Base-by-base conservation (phyloP, 1,140 invertebrate species). In the Rhyacophila brunnea region DNA sequence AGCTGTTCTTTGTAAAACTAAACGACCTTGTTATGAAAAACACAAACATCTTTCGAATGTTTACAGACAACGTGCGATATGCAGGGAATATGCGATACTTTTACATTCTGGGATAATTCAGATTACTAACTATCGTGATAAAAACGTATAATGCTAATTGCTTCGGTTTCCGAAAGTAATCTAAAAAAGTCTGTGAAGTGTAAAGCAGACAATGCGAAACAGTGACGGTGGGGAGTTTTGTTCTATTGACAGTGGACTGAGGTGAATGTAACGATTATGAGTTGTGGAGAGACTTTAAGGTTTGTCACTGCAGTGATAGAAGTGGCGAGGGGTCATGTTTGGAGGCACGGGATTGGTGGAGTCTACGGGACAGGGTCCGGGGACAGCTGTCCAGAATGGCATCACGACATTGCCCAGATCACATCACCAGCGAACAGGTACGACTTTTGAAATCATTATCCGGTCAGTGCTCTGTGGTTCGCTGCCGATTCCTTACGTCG, bases 361-460 rank as follows among this genome's bases (percentile, higher is more conserved):
- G 6, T 23, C 55, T 14, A 13, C 55, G 7, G 40, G 47, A 6
- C 36, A 36, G 47, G 36, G 45, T 9, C 19, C 45, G 17, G 45
- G 34, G 15, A 15, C 14, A 19, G 54, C 54, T 9, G 36, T 47
- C 19, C 49, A 52, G 34, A 35, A 49, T 32, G 74, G 76, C 50
- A 71, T 71, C 70, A 68, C 76, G 66, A 78, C 67, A 66, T 67
- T 78, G 53, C 65, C 80, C 38, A 66, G 83, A 73, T 68, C 76
- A 53, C 58, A 83, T 72, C 72, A 84, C 71, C 62, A 84, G 58
- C 64, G 79, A 67, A 73, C 73, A 69, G 74, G 75, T 75, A 69
- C 51, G 23, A 3, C 3, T 28, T 5, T 28, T 28, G 23, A 28
- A 28, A 28, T 28, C n/a, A n/a, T n/a, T n/a, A n/a, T n/a, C n/a